phyloP scores from a whole-genome alignment of 1,140 invertebrate genomes.

The Dendroctonus ponderosae region DNA sequence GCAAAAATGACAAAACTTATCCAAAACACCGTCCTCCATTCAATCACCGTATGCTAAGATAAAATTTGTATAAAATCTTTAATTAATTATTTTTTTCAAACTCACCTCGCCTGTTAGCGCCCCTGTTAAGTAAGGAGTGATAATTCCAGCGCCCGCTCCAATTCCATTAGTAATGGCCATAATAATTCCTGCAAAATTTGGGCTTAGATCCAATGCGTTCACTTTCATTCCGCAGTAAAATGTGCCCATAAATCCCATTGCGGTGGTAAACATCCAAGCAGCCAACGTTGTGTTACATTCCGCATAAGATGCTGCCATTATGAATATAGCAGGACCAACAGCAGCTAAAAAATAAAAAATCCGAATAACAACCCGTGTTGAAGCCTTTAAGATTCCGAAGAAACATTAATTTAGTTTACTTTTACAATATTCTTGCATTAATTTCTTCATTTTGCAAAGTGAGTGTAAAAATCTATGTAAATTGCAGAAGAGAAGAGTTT shows the following conservation, averaged over 20 bases:
- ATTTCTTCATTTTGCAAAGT: no score
- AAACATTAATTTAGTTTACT: no score
- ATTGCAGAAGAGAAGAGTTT: no score
- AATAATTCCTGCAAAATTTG: constrained; percentile 78
- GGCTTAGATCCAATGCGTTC: constrained; percentile 80
- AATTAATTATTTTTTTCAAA: background rate
- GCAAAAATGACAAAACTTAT: constrained; percentile 72
- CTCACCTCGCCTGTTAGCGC: constrained; percentile 70
- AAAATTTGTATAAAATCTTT: background rate
- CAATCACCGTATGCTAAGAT: constrained; percentile 62
- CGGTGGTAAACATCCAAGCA: constrained; percentile 66
- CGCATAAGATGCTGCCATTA: constrained; percentile 77
- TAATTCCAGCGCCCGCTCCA: constrained; percentile 78
- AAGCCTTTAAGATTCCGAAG: no score
- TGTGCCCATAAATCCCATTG: constrained; percentile 74
- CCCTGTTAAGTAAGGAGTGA: constrained; percentile 76
- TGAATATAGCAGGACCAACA: constrained; percentile 72
- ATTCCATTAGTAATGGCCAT: constrained; percentile 85
- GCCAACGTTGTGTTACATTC: constrained; percentile 69
- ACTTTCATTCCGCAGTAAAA: constrained; percentile 77
- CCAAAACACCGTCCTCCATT: constrained; percentile 85
- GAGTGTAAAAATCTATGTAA: no score
- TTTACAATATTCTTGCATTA: no score
- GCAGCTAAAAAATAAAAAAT: constrained; percentile 59
- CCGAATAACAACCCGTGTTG: background rate